These are phyloP conservation scores for Aix galericulata DNA, from an alignment of 2,113 vertebrate genomes.

Conservation along the genomic window DNA sequence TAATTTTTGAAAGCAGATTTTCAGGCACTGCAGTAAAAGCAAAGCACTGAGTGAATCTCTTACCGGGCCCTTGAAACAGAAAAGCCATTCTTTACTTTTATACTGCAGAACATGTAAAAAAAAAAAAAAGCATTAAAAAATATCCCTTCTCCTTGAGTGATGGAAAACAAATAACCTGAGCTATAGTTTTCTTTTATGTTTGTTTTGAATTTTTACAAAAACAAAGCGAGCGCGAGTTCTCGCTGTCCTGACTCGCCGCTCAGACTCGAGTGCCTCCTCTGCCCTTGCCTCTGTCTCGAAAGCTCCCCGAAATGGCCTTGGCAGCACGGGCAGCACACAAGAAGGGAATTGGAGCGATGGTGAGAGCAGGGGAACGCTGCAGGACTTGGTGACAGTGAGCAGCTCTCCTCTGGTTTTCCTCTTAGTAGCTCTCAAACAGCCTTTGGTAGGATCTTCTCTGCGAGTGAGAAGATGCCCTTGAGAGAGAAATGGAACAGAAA, in stretches of 20 bases:
- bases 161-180: neutral
- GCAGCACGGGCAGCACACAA: neutral
- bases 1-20: neutral
- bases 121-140: neutral
- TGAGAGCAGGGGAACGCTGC: neutral
- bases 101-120: neutral
- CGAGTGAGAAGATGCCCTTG: neutral
- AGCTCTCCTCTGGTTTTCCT: neutral
- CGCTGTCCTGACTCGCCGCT: neutral
- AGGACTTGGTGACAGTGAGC: neutral
- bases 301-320: neutral
- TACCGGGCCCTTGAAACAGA: neutral
- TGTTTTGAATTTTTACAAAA: neutral
- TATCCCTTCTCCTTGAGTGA: neutral
- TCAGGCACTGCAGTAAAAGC: neutral
- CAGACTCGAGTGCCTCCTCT: neutral
- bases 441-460: neutral
- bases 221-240: fast-evolving
- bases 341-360: neutral
- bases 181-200: neutral
- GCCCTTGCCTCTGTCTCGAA: neutral
- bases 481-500: neutral
- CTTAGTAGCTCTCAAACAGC: neutral
- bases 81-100: neutral
- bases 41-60: neutral